A percentile compares a stretch with the other conserved stretches of the same genome.
Evolutionary conservation across 1,140 invertebrate species (phyloP).

Genomic region (Brachionus koreanus): DNA sequence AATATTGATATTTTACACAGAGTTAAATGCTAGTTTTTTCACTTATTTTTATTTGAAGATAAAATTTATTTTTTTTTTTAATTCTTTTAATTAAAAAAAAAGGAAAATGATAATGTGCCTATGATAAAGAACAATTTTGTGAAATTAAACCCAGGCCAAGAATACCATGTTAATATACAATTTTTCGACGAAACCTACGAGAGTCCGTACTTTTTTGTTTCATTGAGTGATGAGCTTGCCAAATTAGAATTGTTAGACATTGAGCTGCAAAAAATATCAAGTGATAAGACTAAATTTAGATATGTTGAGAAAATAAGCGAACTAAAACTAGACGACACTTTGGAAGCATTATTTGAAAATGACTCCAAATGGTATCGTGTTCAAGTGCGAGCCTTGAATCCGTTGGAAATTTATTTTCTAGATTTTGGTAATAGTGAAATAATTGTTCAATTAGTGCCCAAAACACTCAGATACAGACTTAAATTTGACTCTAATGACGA

Average conservation of each 20-base stretch:
- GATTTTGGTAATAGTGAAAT: constrained; percentile 1
- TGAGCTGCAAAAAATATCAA: constrained; percentile 1
- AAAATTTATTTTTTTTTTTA: background rate
- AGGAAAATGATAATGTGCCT: background rate
- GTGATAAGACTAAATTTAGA: background rate
- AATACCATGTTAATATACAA: background rate
- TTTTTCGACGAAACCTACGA: background rate
- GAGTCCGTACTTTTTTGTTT: background rate
- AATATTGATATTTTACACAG: too few relatives aligned
- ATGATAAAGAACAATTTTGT: background rate
- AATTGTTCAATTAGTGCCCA: background rate
- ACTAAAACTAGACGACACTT: background rate
- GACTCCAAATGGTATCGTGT: constrained; percentile 28
- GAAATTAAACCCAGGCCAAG: background rate
- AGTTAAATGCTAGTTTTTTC: too few relatives aligned
- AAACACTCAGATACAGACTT: background rate
- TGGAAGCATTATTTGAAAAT: background rate
- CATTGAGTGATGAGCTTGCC: background rate
- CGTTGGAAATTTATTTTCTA: background rate
- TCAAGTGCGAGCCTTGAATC: background rate
- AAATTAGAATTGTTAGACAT: background rate
- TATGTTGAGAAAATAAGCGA: background rate
- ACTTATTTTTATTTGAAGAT: too few relatives aligned
- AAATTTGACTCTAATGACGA: background rate
- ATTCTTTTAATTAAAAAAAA: background rate